These are phyloP conservation scores for Isoperla grammatica DNA, from an alignment of 2,888 invertebrate genomes.

Conservation along the genomic window DNA sequence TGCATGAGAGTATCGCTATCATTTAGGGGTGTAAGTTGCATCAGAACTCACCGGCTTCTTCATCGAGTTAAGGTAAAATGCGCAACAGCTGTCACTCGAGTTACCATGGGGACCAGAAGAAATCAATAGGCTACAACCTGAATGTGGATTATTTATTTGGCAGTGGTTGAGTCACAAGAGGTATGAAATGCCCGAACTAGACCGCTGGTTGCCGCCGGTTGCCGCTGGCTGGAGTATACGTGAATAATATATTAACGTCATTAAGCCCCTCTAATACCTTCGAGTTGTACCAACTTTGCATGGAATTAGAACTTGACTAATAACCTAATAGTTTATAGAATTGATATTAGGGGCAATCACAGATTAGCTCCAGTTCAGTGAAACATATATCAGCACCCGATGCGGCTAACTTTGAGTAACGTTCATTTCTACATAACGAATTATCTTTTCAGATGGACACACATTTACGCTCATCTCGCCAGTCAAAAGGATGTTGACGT, in stretches of 20 bases:
- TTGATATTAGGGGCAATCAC: conserved; percentile 16
- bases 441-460: too few relatives aligned
- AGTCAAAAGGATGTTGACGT: too few relatives aligned
- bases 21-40: neutral
- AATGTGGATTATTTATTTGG: conserved; percentile 7
- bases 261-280: neutral
- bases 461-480: too few relatives aligned
- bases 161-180: neutral
- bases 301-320: conserved; percentile 17
- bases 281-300: conserved; percentile 15
- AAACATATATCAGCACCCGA: too few relatives aligned
- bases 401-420: too few relatives aligned
- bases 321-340: conserved; percentile 19
- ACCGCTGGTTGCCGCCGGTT: neutral
- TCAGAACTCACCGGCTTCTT: neutral
- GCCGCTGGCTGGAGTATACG: neutral
- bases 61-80: neutral
- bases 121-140: conserved; percentile 6
- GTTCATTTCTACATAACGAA: too few relatives aligned
- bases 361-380: conserved; percentile 11
- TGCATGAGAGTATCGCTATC: too few relatives aligned
- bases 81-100: conserved; percentile 15
- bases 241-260: conserved; percentile 17
- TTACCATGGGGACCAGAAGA: conserved; percentile 6
- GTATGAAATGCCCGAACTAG: conserved; percentile 8